Base-by-base conservation (phyloP, 2,888 invertebrate genomes). In the Sarcophaga rosellei region DNA sequence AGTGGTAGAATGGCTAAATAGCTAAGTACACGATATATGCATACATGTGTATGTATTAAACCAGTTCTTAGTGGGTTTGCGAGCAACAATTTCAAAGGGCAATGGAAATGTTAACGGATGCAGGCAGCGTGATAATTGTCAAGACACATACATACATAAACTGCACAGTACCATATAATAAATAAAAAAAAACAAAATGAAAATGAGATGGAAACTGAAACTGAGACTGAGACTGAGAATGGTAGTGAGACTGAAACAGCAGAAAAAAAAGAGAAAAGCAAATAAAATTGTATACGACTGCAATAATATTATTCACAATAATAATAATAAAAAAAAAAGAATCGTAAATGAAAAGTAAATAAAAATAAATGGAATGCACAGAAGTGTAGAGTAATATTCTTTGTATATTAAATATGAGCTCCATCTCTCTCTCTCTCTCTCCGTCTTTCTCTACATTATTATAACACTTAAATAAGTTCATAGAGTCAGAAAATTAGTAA, bases 91-190 rank as follows among this genome's bases (percentile, higher is more conserved):
- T 61, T 81, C 61, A 73, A 81, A 81, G 77, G 77, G 81, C 81
- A 69, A 78, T 74, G 78, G 69, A 84, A 81, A 81, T 84, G 86
- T 87, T 81, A 78, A 78, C 86, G 86, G 79, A 87, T 84, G 83
- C 81, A 75, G 75, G 72, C 74, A 88, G 72, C 78, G 75, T 76
- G 62, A 84, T 86, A 76, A 82, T 86, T 81, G 81, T 81, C 84
- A 74, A 69, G 72, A 75, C 79, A 84, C 73, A 87, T 86, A 69
- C 72, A 75, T 76, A 84, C 65, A 87, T 86, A 82, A 86, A 81
- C 74, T 86, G 69, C 78, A 65, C 69, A 74, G 69, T 47, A 78
- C 57, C 17, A 61, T 59, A 68, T 45, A 77, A 61, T 53, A 53
- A 68, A 66, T 35, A 59, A 61, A 74, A 20, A 73, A 68, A 76